Base-by-base conservation (phyloP, 2,797 vertebrate species). In the Halcyon badia region DNA sequence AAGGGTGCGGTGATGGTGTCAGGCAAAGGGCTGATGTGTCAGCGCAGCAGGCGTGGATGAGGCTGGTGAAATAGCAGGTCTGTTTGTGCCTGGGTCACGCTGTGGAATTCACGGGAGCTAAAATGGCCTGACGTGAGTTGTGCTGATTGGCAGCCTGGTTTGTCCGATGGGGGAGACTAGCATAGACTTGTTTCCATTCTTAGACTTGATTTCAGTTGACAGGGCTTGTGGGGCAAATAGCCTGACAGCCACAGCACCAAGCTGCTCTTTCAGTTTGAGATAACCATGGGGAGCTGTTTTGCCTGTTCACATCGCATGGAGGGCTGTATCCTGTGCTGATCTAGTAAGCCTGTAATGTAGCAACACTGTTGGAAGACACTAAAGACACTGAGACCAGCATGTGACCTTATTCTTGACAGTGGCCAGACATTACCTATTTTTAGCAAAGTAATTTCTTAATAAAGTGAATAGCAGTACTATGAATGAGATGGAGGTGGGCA, bases 101-200 rank as follows among this genome's bases (percentile, higher is more conserved):
- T 18, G 46, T 26, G 60, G 30, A 52, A 83, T 57, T 69, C 30
- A 20, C 1, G 3, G 58, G 61, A 79, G 15, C 39, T 57, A 2
- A 78, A 73, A 48, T 14, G 49, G 30, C 33, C 25, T 12, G 48
- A 24, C 1, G 25, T 65, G 58, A 51, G 41, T 58, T 56, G 76
- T 0, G 2, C 64, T 66, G 51, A 61, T 28, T 1, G 4, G 31
- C 83, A 58, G 6, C 33, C 62, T 0, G 0, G 24, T 48, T 78
- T 76, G 35, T 61, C 41, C 20, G 28, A 1, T 18, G 33, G 14
- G 33, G 54, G 20, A 58, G 30, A 48, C 46, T 84, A 28, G 52
- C 75, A 14, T 6, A 31, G 41, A 41, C n/a, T 3, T 2, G 4
- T 58, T 71, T 75, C 73, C 21, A 15, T 81, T 80, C 80, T 54